Evolutionary conservation across 2,113 vertebrate genomes (phyloP).

Genomic region (Microtus ochrogaster): DNA sequence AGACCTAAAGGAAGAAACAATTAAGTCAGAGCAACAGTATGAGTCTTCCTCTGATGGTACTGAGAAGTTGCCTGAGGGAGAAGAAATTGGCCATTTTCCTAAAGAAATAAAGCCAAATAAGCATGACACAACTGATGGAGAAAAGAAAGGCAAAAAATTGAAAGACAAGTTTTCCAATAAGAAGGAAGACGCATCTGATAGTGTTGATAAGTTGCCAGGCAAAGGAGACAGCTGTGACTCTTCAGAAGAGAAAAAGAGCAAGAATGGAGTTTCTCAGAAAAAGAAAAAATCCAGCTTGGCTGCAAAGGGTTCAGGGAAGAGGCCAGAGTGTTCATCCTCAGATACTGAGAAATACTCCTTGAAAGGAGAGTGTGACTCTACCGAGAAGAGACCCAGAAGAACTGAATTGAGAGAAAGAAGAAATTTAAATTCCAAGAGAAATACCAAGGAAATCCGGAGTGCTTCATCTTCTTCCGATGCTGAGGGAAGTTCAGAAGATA

Average conservation of each 20-base stretch:
- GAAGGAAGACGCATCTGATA: conserved; percentile 80
- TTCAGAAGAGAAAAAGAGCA: conserved; percentile 83
- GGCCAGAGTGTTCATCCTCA: conserved; percentile 80
- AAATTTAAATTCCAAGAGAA: conserved; percentile 85
- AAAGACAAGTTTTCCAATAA: conserved; percentile 76
- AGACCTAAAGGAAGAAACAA: conserved; percentile 73
- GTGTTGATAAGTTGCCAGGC: conserved; percentile 77
- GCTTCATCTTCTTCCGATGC: conserved; percentile 86
- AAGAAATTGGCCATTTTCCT: conserved; percentile 72
- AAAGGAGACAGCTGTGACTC: conserved; percentile 80
- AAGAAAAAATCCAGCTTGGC: conserved; percentile 78
- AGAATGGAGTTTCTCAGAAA: conserved; percentile 58
- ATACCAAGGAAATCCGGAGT: conserved; percentile 79
- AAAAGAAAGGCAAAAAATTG: conserved; percentile 80
- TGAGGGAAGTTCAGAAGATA: conserved; percentile 85
- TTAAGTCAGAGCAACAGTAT: conserved; percentile 60
- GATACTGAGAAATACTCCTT: conserved; percentile 84
- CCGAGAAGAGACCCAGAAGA: conserved; percentile 75
- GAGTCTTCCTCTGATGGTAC: conserved; percentile 82
- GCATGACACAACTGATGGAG: conserved; percentile 58
- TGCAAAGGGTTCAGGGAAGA: conserved; percentile 79
- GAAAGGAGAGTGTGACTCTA: conserved; percentile 83
- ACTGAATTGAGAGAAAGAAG: conserved; percentile 83
- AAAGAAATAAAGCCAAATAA: conserved; percentile 66
- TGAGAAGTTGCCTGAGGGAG: conserved; percentile 82